Conservation (phyloP, 2,113 vertebrate species). For the Coptodon rendalli region DNA sequence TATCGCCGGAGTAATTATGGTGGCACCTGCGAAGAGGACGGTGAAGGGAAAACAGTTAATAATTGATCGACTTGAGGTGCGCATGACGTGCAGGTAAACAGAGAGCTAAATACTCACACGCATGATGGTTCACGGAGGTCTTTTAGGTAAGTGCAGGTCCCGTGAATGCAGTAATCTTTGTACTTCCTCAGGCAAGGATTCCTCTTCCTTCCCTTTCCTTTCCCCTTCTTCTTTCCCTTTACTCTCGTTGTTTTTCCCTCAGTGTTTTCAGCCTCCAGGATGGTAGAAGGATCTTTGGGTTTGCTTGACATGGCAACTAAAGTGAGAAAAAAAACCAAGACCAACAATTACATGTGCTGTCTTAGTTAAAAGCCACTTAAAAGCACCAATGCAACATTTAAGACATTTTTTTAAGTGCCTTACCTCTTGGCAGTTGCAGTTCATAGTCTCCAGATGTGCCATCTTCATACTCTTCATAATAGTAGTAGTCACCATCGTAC, state of each 20-base stretch:
- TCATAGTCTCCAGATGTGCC: conserved; percentile 65
- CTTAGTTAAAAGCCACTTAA: background rate
- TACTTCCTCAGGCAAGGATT: conserved; percentile 89
- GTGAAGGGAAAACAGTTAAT: background rate
- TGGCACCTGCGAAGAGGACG: conserved; percentile 71
- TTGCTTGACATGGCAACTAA: conserved; percentile 86
- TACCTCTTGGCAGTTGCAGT: conserved; percentile 59
- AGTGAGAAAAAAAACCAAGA: background rate
- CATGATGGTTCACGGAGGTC: conserved; percentile 78
- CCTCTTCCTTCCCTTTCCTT: conserved; percentile 88
- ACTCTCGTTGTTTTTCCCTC: conserved; percentile 59
- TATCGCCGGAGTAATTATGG: conserved; percentile 80
- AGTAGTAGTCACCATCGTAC: conserved; percentile 51
- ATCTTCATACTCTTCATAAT: conserved; percentile 56
- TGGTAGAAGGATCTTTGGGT: conserved; percentile 71
- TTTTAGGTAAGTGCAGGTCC: conserved; percentile 85
- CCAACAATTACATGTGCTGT: background rate
- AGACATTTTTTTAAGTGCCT: background rate
- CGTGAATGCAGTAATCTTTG: conserved; percentile 94
- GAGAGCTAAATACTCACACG: conserved; percentile 77
- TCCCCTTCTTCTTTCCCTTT: conserved; percentile 77
- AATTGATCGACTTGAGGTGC: background rate
- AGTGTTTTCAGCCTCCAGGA: conserved; percentile 28
- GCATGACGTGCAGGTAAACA: background rate
- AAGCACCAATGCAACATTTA: background rate